Conservation (phyloP, 1,140 invertebrate species). For the Vanessa atalanta region DNA sequence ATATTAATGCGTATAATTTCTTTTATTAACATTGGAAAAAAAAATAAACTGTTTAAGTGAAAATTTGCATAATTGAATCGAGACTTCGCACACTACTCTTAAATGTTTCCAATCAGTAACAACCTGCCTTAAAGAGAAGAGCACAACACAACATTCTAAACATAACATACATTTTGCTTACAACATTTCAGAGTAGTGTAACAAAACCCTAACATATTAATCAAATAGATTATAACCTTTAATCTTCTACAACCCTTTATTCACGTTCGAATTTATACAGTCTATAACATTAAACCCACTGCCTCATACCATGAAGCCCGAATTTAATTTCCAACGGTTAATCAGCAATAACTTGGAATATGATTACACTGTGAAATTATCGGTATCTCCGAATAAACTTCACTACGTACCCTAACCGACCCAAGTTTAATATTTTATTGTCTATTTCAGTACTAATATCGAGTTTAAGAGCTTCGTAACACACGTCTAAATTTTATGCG, state of each 20-base stretch:
- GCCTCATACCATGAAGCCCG: slow-evolving; percentile 50
- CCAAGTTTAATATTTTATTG: not conserved
- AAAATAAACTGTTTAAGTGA: slow-evolving; percentile 72
- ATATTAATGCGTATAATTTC: slow-evolving; percentile 77
- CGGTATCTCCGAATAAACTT: not conserved
- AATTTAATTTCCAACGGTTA: slow-evolving; percentile 34
- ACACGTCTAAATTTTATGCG: no score
- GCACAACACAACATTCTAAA: slow-evolving; percentile 55
- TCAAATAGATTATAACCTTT: slow-evolving; percentile 65
- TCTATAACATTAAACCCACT: slow-evolving; percentile 69
- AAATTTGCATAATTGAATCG: slow-evolving; percentile 72
- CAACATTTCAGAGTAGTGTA: slow-evolving; percentile 52
- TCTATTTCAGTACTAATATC: not conserved
- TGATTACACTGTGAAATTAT: slow-evolving; percentile 5
- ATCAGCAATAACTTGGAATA: slow-evolving; percentile 7
- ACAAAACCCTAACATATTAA: slow-evolving; percentile 49
- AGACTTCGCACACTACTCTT: slow-evolving; percentile 58
- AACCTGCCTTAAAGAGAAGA: slow-evolving; percentile 54
- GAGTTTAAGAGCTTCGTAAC: no score
- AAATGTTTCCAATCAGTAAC: slow-evolving; percentile 51
- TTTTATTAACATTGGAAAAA: slow-evolving; percentile 76
- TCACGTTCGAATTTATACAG: slow-evolving; percentile 71
- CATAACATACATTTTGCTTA: slow-evolving; percentile 54
- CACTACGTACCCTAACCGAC: not conserved
- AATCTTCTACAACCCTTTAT: slow-evolving; percentile 59